Evolutionary conservation across 2,113 vertebrate genomes (phyloP).

Genomic region (Martes martes): DNA sequence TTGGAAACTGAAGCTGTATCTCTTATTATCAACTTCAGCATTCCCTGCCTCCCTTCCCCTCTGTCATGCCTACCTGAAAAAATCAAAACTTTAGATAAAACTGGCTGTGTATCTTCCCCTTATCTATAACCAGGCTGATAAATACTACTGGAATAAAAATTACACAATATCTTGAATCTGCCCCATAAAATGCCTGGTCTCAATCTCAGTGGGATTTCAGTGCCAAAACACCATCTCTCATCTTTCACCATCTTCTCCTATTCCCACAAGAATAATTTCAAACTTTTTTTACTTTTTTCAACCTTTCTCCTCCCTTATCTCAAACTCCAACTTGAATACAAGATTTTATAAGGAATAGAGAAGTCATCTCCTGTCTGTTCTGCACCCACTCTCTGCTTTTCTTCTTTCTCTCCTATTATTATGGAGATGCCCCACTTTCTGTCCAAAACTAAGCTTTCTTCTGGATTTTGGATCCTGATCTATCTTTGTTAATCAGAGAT

Average conservation of each 20-base stretch:
- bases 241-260: not conserved
- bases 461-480: not conserved
- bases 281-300: not conserved
- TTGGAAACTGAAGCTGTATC: not conserved
- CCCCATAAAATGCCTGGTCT: not conserved
- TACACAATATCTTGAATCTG: not conserved
- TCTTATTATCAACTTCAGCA: not conserved
- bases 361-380: not conserved
- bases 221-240: not conserved
- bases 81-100: not conserved
- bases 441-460: not conserved
- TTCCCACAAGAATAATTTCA: not conserved
- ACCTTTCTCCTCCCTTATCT: not conserved
- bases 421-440: not conserved
- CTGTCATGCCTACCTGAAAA: not conserved
- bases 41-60: not conserved
- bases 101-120: not conserved
- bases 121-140: not conserved
- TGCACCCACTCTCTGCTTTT: not conserved
- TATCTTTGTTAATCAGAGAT: not conserved
- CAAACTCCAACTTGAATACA: not conserved
- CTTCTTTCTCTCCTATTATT: not conserved
- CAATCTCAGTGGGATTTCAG: not conserved
- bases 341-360: not conserved
- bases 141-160: not conserved